phyloP scores from a whole-genome alignment of 2,888 invertebrate species.

The Oscheius sp. region DNA sequence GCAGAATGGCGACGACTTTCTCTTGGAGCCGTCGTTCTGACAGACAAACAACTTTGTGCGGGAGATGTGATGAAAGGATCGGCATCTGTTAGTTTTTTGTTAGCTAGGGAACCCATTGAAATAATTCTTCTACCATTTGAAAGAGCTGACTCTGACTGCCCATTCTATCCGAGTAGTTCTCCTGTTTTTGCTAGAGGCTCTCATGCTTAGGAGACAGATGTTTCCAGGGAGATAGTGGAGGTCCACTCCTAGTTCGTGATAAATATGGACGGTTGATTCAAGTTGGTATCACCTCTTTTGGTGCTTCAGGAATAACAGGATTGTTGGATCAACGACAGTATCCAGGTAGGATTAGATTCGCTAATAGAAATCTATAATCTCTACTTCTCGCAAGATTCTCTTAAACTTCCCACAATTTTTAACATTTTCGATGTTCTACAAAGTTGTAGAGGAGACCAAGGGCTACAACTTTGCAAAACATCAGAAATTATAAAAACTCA shows the following conservation, averaged over 20 bases:
- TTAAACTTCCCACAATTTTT: too few relatives aligned
- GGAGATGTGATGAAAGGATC: slow-evolving; percentile 52
- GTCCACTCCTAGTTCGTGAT: slow-evolving; percentile 47
- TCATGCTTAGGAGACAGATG: neutral
- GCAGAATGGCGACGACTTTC: slow-evolving; percentile 39
- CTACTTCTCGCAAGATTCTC: too few relatives aligned
- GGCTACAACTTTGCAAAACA: too few relatives aligned
- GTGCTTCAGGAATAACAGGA: slow-evolving; percentile 50
- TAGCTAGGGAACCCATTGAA: too few relatives aligned
- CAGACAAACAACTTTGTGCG: slow-evolving; percentile 44
- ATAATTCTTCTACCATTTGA: neutral
- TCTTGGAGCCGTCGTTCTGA: slow-evolving; percentile 33
- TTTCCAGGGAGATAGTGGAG: slow-evolving; percentile 55
- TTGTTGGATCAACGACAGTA: slow-evolving; percentile 48
- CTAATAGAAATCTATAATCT: neutral
- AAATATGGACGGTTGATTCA: slow-evolving; percentile 39
- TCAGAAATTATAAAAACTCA: too few relatives aligned
- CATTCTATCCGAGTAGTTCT: too few relatives aligned
- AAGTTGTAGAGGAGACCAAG: too few relatives aligned
- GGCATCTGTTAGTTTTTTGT: slow-evolving; percentile 43
- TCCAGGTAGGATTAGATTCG: slow-evolving; percentile 38
- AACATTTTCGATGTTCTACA: too few relatives aligned
- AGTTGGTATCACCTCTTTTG: slow-evolving; percentile 53
- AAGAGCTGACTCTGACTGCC: too few relatives aligned
- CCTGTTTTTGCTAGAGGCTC: too few relatives aligned